Base-by-base conservation (phyloP, 2,888 invertebrate genomes). In the Seira musarum region DNA sequence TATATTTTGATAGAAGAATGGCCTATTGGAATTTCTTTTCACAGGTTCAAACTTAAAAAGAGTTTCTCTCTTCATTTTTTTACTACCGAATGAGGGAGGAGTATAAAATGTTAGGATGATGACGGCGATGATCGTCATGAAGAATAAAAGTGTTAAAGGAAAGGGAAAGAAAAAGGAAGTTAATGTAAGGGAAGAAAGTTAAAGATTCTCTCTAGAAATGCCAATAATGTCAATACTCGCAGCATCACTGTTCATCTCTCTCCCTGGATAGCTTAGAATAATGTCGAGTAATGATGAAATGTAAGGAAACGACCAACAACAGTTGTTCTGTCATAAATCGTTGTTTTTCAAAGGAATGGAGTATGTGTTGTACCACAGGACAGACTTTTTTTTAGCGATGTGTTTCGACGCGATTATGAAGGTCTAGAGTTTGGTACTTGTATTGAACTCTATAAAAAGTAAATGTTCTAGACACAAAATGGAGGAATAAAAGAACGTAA, bases 161-260 rank as follows among this genome's bases (percentile, higher is more conserved):
- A 40, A 66, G 53, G 53, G 46, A 67, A 57, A 71, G 71, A 53
- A 53, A 73, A 35, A 68, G 64, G 64, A 65, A 74, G 66, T 63
- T 66, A 65, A 65, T 64, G 69, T 69, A 66, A 68, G 24, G 70
- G 70, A 66, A 65, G 73, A 68, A 72, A 67, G 67, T 66, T 72
- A 72, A 67, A 68, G 68, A 78, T 66, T 70, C 61, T 46, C 67
- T n/a, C 15, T 40, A 49, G 15, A 49, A n/a, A 22, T 15, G 30
- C 8, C 30, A 30, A 30, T 30, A 30, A 30, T 30, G 30, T 8
- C 30, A 30, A 30, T 5, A 5, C 3, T 8, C 30, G 30, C 30
- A 30, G 8, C 30, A 30, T 30, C 30, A 2, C 2, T 30, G 30
- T 8, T 30, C 3, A 30, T 2, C 30, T 30, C 8, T 2, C 8